Percentiles rank a stretch among this genome's conserved stretches.
Evolutionary conservation across 2,113 vertebrate species (phyloP).

Genomic region (Rallus limicola): DNA sequence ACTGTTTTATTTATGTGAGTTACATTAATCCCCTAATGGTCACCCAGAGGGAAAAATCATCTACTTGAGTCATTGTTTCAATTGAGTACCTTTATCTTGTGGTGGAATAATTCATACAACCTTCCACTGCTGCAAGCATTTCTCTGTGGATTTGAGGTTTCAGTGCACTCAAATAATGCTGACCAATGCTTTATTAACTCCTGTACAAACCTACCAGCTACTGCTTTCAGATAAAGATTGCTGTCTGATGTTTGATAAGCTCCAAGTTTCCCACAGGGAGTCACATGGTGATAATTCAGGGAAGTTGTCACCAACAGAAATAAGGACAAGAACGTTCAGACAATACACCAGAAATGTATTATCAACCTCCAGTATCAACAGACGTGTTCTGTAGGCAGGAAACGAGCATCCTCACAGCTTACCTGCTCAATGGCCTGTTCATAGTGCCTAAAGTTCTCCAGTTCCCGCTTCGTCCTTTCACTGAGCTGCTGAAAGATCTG

Average conservation of each 20-base stretch:
- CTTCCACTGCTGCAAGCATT: not conserved
- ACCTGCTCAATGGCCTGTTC: conserved; percentile 97
- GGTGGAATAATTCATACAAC: not conserved
- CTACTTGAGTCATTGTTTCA: not conserved
- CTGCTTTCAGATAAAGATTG: not conserved
- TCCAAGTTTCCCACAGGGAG: not conserved
- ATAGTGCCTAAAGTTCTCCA: conserved; percentile 93
- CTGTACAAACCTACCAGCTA: not conserved
- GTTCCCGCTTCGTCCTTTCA: conserved; percentile 89
- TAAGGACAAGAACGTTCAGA: not conserved
- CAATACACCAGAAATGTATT: not conserved
- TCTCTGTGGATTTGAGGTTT: not conserved
- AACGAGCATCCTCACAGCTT: not conserved
- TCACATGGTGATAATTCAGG: not conserved
- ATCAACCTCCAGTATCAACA: not conserved
- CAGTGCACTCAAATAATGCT: not conserved
- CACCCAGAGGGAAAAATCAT: not conserved
- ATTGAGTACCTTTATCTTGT: not conserved
- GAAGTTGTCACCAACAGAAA: not conserved
- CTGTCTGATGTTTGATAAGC: not conserved
- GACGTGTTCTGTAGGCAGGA: not conserved
- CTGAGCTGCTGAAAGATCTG: conserved; percentile 96
- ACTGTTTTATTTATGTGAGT: not conserved
- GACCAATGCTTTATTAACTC: not conserved
- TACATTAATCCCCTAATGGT: not conserved